Conservation (phyloP, 64 coral and sea anemone genomes). For the Actinia equina region DNA sequence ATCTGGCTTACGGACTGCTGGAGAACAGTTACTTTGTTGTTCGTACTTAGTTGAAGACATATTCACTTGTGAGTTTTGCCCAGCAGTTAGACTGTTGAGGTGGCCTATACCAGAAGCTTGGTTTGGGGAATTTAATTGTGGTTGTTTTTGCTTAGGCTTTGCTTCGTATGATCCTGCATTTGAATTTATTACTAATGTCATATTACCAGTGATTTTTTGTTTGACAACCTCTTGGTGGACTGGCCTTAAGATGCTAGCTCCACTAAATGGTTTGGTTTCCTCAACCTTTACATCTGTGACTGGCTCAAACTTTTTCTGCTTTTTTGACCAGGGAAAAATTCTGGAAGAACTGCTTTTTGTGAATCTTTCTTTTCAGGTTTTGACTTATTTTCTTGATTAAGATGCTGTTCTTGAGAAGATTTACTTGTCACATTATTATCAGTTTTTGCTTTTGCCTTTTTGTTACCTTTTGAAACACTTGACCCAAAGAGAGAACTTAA, state of each 20-base stretch:
- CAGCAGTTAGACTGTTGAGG: neutral
- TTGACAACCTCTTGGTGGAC: neutral
- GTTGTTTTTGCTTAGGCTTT: neutral
- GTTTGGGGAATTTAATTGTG: neutral
- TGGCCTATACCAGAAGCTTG: neutral
- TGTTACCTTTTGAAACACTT: slow-evolving; percentile 67
- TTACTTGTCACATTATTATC: slow-evolving; percentile 3
- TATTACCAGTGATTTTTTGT: slow-evolving; percentile 23
- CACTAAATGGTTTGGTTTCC: neutral
- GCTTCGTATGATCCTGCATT: neutral
- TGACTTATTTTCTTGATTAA: neutral
- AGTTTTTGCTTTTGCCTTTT: slow-evolving; percentile 55
- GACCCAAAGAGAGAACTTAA: slow-evolving; percentile 78
- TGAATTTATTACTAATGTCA: slow-evolving; percentile 15
- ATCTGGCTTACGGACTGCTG: neutral
- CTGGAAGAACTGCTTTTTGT: neutral
- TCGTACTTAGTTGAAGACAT: slow-evolving; percentile 1
- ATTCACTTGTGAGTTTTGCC: neutral
- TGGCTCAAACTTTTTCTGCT: slow-evolving; percentile 10
- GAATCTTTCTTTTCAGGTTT: slow-evolving; percentile 22
- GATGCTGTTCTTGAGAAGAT: slow-evolving; percentile 18
- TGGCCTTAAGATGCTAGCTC: neutral
- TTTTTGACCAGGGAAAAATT: slow-evolving; percentile 37
- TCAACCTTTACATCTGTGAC: neutral
- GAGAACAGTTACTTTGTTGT: neutral